Evolutionary conservation across 2,888 invertebrate genomes (phyloP).

Genomic region (Melipona beecheii): DNA sequence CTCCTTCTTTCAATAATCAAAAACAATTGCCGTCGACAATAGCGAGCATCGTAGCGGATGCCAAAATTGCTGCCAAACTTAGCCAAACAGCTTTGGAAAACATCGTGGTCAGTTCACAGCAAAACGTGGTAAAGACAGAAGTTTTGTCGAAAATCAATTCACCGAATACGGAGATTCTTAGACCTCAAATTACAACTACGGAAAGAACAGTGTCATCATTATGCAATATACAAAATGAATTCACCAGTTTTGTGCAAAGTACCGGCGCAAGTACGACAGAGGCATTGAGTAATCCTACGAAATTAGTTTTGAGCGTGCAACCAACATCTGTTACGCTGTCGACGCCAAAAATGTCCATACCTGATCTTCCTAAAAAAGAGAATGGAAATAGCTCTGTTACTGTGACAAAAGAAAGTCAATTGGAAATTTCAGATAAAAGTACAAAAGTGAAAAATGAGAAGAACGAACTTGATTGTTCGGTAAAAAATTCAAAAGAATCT

Average conservation of each 20-base stretch:
- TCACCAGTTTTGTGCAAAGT: constrained; percentile 42
- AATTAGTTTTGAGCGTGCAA: constrained; percentile 71
- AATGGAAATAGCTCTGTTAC: constrained; percentile 23
- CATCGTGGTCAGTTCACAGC: constrained; percentile 47
- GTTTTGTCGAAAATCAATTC: constrained; percentile 33
- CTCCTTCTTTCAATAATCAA: constrained; percentile 64
- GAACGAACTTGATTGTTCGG: constrained; percentile 77
- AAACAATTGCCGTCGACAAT: constrained; percentile 70
- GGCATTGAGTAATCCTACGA: constrained; percentile 61
- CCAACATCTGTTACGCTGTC: constrained; percentile 76
- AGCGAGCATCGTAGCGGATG: constrained; percentile 78
- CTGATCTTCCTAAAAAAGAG: constrained; percentile 72
- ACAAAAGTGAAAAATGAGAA: constrained; percentile 76
- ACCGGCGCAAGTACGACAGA: constrained; percentile 29
- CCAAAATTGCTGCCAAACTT: constrained; percentile 79
- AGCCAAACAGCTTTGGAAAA: constrained; percentile 73
- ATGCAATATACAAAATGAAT: constrained; percentile 43
- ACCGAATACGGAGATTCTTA: constrained; percentile 44
- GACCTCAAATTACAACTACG: constrained; percentile 23
- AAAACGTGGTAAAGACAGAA: constrained; percentile 37
- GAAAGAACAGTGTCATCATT: constrained; percentile 34
- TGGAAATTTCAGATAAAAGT: constrained; percentile 85
- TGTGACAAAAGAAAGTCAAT: constrained; percentile 76
- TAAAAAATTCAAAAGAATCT: constrained; percentile 57
- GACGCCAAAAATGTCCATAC: constrained; percentile 77